Conservation (phyloP, 2,113 vertebrate genomes). For the Alaudala cheleensis region DNA sequence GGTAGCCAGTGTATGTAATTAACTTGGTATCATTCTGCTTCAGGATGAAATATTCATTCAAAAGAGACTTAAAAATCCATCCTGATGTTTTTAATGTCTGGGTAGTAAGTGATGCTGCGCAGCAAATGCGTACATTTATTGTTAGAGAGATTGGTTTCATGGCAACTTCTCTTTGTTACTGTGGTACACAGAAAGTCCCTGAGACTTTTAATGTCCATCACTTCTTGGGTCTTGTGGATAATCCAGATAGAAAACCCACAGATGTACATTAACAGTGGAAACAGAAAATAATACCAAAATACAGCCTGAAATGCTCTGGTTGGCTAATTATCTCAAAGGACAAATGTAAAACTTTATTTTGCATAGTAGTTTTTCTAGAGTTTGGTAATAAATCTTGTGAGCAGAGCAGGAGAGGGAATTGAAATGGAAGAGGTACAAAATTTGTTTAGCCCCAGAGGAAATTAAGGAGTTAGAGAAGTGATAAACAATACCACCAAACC, state of each 20-base stretch:
- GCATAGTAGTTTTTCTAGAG: not conserved
- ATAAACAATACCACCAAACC: not conserved
- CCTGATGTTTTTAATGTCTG: slow-evolving; percentile 2
- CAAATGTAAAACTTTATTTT: not conserved
- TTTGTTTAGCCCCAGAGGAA: not conserved
- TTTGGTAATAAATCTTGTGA: not conserved
- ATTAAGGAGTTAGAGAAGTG: not conserved
- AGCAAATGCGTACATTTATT: not conserved
- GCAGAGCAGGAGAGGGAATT: not conserved
- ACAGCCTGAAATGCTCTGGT: not conserved
- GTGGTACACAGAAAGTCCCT: not conserved
- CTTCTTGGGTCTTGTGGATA: not conserved
- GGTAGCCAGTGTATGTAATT: slow-evolving; percentile 58
- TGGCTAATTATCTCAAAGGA: not conserved
- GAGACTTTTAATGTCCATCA: not conserved
- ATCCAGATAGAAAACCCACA: not conserved
- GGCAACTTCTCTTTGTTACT: slow-evolving; percentile 29
- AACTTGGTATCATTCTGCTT: slow-evolving; percentile 55
- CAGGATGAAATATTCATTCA: slow-evolving; percentile 60
- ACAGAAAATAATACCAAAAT: not conserved
- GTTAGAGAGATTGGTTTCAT: not conserved
- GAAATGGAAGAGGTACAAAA: not conserved
- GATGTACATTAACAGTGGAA: not conserved
- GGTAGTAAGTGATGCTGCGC: not conserved
- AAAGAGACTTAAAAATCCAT: slow-evolving; percentile 36